Conservation (phyloP, 2,797 vertebrate species). For the Coregonus sp. region DNA sequence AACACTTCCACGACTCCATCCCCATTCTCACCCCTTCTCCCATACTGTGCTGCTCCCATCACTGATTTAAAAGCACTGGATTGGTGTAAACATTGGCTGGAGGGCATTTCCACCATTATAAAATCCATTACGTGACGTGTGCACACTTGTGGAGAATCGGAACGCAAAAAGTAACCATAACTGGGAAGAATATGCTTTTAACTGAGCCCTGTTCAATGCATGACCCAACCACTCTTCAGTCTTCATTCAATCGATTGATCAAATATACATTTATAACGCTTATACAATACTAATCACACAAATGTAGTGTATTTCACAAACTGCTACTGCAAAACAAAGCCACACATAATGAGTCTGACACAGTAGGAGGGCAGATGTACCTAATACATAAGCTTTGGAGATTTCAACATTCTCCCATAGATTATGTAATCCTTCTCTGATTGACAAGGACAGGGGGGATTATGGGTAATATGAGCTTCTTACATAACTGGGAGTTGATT, state of each 20-base stretch:
- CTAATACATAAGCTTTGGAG: neutral
- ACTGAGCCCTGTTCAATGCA: neutral
- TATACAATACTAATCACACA: slow-evolving; percentile 5
- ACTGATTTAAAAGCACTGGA: neutral
- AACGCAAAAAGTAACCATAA: neutral
- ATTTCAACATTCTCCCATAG: slow-evolving; percentile 1
- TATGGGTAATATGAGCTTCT: slow-evolving; percentile 31
- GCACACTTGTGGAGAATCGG: neutral
- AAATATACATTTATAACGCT: slow-evolving; percentile 29
- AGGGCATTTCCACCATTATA: neutral
- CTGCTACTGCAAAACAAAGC: neutral
- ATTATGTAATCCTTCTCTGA: slow-evolving; percentile 31
- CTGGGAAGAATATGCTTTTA: neutral
- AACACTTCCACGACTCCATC: too few relatives aligned
- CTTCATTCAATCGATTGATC: neutral
- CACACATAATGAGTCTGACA: slow-evolving; percentile 7
- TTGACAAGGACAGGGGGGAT: slow-evolving; percentile 1
- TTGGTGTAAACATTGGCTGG: neutral
- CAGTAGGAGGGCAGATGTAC: neutral
- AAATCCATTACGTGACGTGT: neutral
- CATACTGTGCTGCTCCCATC: neutral
- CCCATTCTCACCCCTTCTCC: neutral
- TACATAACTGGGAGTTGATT: slow-evolving; percentile 35
- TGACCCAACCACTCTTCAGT: neutral
- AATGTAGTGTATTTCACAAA: neutral